These are phyloP conservation scores for Cydia splendana DNA, from an alignment of 1,140 invertebrate genomes.

Conservation along the genomic window DNA sequence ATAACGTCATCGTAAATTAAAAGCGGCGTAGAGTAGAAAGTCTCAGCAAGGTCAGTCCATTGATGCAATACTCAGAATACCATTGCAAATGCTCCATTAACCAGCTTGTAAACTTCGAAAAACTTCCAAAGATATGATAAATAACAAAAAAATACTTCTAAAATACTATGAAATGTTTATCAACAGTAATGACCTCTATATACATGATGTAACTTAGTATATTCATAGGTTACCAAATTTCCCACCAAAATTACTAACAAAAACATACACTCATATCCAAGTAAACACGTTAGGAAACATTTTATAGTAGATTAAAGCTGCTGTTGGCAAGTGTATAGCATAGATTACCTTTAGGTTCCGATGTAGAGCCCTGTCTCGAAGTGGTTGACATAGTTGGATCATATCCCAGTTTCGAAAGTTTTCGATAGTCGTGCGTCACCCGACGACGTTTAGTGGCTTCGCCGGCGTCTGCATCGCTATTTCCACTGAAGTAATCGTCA, in stretches of 20 bases:
- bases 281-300: constrained; percentile 28
- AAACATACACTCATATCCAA: constrained; percentile 31
- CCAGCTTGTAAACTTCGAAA: background rate
- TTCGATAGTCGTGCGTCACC: constrained; percentile 71
- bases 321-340: constrained; percentile 23
- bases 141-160: constrained; percentile 34
- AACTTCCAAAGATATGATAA: background rate
- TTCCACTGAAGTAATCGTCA: constrained; percentile 56
- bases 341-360: constrained; percentile 68
- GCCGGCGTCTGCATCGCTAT: constrained; percentile 62
- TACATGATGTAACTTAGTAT: constrained; percentile 70
- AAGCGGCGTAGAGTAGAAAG: constrained; percentile 42
- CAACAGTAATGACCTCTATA: constrained; percentile 76
- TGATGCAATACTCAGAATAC: constrained; percentile 46
- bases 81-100: background rate
- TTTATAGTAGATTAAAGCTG: background rate
- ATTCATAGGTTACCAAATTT: constrained; percentile 72
- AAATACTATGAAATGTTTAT: constrained; percentile 61
- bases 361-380: constrained; percentile 56
- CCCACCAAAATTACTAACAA: constrained; percentile 66
- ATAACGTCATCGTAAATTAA: constrained; percentile 17
- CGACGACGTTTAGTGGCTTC: constrained; percentile 70
- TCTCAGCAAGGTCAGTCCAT: constrained; percentile 51
- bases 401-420: constrained; percentile 72
- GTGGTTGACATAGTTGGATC: constrained; percentile 73